These are phyloP conservation scores for Diplodus puntazzo DNA, from an alignment of 2,797 vertebrate species.

Conservation along the genomic window DNA sequence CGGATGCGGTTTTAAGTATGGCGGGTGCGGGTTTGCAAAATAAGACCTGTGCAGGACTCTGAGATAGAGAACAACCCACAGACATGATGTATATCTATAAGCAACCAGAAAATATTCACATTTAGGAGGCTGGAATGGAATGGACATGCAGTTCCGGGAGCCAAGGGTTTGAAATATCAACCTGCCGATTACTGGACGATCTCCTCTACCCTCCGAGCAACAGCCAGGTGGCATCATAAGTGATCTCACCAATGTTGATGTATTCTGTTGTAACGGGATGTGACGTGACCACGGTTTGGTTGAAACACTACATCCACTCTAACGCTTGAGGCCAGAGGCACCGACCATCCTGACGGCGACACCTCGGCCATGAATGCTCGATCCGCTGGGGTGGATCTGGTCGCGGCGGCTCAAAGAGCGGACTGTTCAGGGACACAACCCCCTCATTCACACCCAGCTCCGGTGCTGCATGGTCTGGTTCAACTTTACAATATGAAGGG, in stretches of 20 bases:
- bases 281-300: constrained; percentile 15
- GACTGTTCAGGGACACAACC: constrained; percentile 75
- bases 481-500: constrained; percentile 72
- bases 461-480: constrained; percentile 73
- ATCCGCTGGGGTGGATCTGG: constrained; percentile 54
- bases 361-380: constrained; percentile 60
- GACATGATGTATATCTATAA: no score
- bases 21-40: no score
- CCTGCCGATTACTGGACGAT: no score
- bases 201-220: no score
- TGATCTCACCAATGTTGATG: not conserved
- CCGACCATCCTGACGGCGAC: constrained; percentile 53
- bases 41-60: no score
- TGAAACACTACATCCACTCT: constrained; percentile 28
- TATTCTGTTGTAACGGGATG: constrained; percentile 12
- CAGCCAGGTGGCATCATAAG: not conserved
- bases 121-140: no score
- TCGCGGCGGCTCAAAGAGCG: constrained; percentile 69
- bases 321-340: constrained; percentile 56
- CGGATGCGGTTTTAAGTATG: no score
- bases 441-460: constrained; percentile 66
- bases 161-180: no score
- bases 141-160: no score
- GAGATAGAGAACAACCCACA: no score
- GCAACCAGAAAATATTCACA: no score